phyloP scores from a whole-genome alignment of 1,140 invertebrate species.

The Hycleus phaleratus region DNA sequence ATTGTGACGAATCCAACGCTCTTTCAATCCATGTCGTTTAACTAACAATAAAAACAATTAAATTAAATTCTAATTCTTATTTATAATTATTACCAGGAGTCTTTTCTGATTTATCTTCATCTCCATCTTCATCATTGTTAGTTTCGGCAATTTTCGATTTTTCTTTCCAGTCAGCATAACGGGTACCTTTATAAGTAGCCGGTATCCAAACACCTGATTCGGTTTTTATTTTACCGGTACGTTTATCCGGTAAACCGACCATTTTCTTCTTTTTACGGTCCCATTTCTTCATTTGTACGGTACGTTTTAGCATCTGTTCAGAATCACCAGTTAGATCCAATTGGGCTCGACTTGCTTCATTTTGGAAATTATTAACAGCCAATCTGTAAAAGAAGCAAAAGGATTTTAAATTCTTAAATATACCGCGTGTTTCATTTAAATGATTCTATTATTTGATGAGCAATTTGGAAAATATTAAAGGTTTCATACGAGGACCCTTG shows the following conservation, averaged over 20 bases:
- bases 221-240: constrained; percentile 78
- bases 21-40: constrained; percentile 42
- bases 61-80: neutral
- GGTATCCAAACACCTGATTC: constrained; percentile 92
- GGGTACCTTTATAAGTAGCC: constrained; percentile 85
- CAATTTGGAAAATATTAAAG: too few relatives aligned
- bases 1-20: constrained; percentile 52
- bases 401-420: neutral
- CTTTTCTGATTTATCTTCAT: constrained; percentile 39
- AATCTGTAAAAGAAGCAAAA: constrained; percentile 43
- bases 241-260: constrained; percentile 52
- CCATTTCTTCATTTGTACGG: constrained; percentile 58
- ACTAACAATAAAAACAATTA: constrained; percentile 1
- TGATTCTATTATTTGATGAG: too few relatives aligned
- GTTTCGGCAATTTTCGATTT: constrained; percentile 64
- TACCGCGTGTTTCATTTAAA: too few relatives aligned
- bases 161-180: constrained; percentile 82
- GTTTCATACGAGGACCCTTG: neutral
- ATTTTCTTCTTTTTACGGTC: constrained; percentile 81
- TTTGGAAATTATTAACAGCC: constrained; percentile 58
- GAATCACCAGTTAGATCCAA: constrained; percentile 72
- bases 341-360: constrained; percentile 56
- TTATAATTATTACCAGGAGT: neutral
- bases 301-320: constrained; percentile 47
- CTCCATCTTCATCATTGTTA: constrained; percentile 51